These are phyloP conservation scores for Canis aureus DNA, from an alignment of 2,113 vertebrate genomes.

Conservation along the genomic window DNA sequence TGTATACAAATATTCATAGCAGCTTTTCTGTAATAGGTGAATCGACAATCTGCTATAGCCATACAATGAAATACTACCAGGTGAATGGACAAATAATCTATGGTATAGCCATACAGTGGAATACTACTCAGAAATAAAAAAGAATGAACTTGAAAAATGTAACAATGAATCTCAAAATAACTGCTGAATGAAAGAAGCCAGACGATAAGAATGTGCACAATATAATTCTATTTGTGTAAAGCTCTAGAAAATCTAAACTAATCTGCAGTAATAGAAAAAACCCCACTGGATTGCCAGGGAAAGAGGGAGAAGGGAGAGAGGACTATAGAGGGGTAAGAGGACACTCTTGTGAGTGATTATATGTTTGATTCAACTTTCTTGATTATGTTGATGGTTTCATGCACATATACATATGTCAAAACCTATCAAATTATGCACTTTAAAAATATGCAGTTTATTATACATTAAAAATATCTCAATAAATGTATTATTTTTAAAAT, in stretches of 20 bases:
- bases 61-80: background rate
- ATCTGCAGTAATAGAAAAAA: background rate
- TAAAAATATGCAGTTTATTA: background rate
- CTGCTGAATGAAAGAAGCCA: background rate
- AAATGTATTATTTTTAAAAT: background rate
- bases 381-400: background rate
- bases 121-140: slow-evolving; percentile 3
- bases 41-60: too few relatives aligned
- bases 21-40: background rate
- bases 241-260: background rate
- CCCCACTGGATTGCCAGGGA: background rate
- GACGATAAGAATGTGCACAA: background rate
- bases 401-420: background rate
- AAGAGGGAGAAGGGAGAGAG: background rate
- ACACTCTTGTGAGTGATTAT: too few relatives aligned
- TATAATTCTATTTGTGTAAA: background rate
- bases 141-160: background rate
- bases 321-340: background rate
- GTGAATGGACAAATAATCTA: background rate
- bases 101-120: background rate
- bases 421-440: background rate
- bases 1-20: background rate
- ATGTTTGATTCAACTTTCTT: background rate
- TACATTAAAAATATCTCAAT: background rate
- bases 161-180: background rate